Evolutionary conservation across 1,140 invertebrate species (phyloP).

Genomic region (Charaxes varanes): DNA sequence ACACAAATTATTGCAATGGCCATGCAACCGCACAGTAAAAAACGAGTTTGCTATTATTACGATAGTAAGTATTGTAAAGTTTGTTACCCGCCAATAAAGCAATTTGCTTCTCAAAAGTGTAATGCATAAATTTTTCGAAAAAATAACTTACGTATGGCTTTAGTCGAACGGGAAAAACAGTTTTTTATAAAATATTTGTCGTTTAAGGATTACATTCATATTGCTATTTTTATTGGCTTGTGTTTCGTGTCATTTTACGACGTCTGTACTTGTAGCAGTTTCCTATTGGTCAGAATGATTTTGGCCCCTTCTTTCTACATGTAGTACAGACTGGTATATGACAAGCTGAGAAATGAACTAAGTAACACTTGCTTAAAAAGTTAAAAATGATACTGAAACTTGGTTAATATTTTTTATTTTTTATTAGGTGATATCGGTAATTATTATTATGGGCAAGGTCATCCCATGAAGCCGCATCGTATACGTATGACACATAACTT

Average conservation of each 20-base stretch:
- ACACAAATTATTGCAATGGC: conserved; percentile 72
- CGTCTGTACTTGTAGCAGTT: conserved; percentile 49
- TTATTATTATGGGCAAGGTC: conserved; percentile 99
- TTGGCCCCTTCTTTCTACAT: conserved; percentile 35
- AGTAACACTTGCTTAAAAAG: conserved; percentile 51
- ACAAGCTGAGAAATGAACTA: conserved; percentile 56
- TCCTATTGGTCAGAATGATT: conserved; percentile 43
- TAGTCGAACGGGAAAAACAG: neutral
- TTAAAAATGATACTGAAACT: conserved; percentile 36
- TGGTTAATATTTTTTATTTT: conserved; percentile 14
- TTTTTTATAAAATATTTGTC: neutral
- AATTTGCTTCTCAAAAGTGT: too few relatives aligned
- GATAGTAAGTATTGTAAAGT: conserved; percentile 89
- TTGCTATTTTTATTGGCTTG: conserved; percentile 42
- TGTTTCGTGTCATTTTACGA: conserved; percentile 34
- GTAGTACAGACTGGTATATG: conserved; percentile 53
- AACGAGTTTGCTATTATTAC: conserved; percentile 98
- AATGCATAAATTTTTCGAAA: too few relatives aligned
- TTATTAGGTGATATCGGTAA: conserved; percentile 96
- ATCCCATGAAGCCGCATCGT: conserved; percentile 99
- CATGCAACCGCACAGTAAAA: conserved; percentile 89
- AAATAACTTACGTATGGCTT: too few relatives aligned
- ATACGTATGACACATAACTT: conserved; percentile 99
- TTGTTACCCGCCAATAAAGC: conserved; percentile 51
- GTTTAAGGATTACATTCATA: conserved; percentile 21